Conservation (phyloP, 2,797 vertebrate species). For the Novumbra hubbsi region DNA sequence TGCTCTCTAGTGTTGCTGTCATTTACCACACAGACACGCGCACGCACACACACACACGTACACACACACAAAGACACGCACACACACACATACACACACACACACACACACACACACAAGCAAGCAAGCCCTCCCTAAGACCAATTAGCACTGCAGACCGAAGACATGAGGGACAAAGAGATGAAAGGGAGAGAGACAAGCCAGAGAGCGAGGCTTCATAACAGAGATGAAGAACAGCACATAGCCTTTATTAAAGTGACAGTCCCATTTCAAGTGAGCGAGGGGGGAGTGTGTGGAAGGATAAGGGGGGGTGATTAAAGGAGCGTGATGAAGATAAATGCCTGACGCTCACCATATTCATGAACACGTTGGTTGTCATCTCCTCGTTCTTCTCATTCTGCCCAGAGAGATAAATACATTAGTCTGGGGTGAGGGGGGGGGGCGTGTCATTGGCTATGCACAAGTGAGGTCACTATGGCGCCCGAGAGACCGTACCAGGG, state of each 20-base stretch:
- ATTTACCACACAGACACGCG: conserved; percentile 11
- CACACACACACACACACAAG: conserved; percentile 27
- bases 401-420: conserved; percentile 32
- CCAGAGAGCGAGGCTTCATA: not conserved
- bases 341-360: conserved; percentile 75
- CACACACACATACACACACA: conserved; percentile 1
- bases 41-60: too few relatives aligned
- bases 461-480: conserved; percentile 2
- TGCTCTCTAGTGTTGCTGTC: conserved; percentile 7
- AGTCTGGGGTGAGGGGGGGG: conserved; percentile 17
- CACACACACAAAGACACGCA: too few relatives aligned
- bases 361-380: conserved; percentile 82
- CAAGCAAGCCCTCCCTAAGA: conserved; percentile 19
- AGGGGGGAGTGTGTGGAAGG: not conserved
- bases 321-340: conserved; percentile 46
- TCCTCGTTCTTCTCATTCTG: conserved; percentile 79
- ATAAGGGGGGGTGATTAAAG: conserved; percentile 14
- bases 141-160: conserved; percentile 32
- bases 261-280: conserved; percentile 51
- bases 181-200: not conserved
- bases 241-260: conserved; percentile 57
- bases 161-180: not conserved
- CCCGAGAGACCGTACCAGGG: not conserved
- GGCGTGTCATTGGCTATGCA: conserved; percentile 37
- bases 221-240: conserved; percentile 32